A percentile compares a stretch with the other conserved stretches of the same genome.
These are phyloP conservation scores for Zele albiditarsus DNA, from an alignment of 2,888 invertebrate species.

Conservation along the genomic window DNA sequence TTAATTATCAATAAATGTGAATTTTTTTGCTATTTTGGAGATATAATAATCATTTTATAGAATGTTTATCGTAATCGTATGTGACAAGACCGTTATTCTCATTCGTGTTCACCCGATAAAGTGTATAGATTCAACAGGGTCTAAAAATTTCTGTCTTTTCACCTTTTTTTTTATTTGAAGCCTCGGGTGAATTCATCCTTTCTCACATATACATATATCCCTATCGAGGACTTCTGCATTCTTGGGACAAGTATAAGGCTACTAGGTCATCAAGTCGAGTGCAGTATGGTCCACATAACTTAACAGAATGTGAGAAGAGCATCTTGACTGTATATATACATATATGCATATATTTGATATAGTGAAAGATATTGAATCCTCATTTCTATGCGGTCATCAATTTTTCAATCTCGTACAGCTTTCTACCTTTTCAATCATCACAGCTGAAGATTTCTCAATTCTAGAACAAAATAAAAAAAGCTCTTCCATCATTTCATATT, in stretches of 20 bases:
- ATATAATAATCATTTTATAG: neutral
- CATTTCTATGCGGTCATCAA: neutral
- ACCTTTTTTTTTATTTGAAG: neutral
- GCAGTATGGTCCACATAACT: slow-evolving; percentile 39
- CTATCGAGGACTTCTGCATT: slow-evolving; percentile 35
- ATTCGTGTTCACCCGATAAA: neutral
- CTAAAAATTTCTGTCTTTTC: neutral
- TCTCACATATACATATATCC: neutral
- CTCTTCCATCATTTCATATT: too few relatives aligned
- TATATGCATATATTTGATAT: neutral
- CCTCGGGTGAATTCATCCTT: neutral
- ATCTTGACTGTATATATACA: neutral
- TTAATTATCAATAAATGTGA: neutral
- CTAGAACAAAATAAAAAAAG: too few relatives aligned
- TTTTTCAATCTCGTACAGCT: neutral
- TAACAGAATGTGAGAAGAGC: slow-evolving; percentile 3
- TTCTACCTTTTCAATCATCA: too few relatives aligned
- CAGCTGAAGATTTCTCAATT: too few relatives aligned
- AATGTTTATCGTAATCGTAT: neutral
- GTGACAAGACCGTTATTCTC: neutral
- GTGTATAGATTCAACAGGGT: neutral
- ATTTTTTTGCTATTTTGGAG: neutral
- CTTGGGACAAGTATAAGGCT: slow-evolving; percentile 50
- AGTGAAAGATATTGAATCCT: neutral
- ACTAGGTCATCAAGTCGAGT: slow-evolving; percentile 60